A percentile compares a stretch with the other conserved stretches of the same genome.
phyloP scores from a whole-genome alignment of 1,140 invertebrate species.

The Drosophila ironensis region DNA sequence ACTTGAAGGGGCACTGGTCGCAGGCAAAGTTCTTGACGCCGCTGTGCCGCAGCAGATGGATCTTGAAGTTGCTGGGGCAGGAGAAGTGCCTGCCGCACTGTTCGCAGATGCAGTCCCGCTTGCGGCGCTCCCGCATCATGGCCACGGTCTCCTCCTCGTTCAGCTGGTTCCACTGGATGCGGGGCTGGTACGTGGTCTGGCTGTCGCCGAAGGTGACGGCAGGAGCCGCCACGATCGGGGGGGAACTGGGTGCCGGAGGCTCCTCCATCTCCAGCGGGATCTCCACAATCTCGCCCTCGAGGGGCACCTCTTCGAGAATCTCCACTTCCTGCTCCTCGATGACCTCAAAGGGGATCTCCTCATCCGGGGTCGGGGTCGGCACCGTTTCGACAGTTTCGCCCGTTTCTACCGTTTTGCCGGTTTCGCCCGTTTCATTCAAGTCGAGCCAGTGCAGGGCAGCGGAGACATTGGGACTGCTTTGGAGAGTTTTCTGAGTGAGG shows the following conservation, averaged over 20 bases:
- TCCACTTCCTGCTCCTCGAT: conserved; percentile 3
- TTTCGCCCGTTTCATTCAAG: conserved; percentile 1
- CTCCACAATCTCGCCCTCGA: no score
- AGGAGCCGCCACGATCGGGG: no score
- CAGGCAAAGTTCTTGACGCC: conserved; percentile 47
- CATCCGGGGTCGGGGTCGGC: not conserved
- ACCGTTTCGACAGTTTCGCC: no score
- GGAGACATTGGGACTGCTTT: conserved; percentile 3
- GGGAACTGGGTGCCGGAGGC: no score
- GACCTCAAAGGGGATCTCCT: conserved; percentile 1
- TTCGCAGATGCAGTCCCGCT: conserved; percentile 62
- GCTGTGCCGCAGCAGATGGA: conserved; percentile 57
- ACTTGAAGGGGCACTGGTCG: conserved; percentile 43
- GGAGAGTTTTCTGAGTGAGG: conserved; percentile 42
- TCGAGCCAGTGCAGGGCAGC: conserved; percentile 20
- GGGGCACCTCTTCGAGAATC: not conserved
- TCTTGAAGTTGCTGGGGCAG: conserved; percentile 64
- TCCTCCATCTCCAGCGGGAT: not conserved
- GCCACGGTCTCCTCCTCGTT: conserved; percentile 54
- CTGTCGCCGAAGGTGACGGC: conserved; percentile 53
- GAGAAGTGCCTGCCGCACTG: conserved; percentile 58
- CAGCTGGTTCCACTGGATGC: conserved; percentile 53
- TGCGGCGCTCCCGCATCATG: conserved; percentile 56
- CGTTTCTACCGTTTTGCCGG: no score
- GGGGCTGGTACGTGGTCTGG: conserved; percentile 18